A percentile compares a stretch with the other conserved stretches of the same genome.
Conservation (phyloP, 2,797 vertebrate genomes). For the Clamator glandarius region DNA sequence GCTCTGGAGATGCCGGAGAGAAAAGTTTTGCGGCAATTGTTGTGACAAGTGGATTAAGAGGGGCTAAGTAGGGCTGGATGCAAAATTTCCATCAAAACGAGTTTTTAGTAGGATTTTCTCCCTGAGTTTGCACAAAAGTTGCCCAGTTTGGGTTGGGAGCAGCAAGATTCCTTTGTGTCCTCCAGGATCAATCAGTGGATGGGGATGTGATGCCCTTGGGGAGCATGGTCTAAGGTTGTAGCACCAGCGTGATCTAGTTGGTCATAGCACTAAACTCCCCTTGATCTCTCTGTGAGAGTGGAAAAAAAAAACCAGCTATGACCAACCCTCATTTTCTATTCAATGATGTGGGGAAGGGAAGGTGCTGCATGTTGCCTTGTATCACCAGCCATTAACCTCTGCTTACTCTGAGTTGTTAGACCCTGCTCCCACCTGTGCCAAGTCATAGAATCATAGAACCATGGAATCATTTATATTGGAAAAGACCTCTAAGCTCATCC, state of each 20-base stretch:
- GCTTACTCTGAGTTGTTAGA: neutral
- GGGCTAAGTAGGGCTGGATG: neutral
- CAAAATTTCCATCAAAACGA: neutral
- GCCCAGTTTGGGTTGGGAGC: neutral
- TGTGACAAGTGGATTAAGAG: constrained; percentile 52
- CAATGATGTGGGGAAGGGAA: neutral
- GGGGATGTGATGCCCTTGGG: fast-evolving
- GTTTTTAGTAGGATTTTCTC: neutral
- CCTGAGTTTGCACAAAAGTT: neutral
- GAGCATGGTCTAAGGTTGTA: neutral
- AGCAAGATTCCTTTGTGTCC: neutral
- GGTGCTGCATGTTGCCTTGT: fast-evolving
- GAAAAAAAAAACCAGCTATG: fast-evolving
- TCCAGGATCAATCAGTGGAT: fast-evolving
- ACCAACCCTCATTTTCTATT: neutral
- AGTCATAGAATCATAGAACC: too few species aligned
- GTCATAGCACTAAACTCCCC: neutral
- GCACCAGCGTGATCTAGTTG: too few species aligned
- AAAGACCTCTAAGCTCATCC: too few species aligned
- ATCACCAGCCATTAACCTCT: neutral
- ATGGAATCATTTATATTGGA: too few species aligned
- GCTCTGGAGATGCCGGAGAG: constrained; percentile 21
- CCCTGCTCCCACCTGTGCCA: neutral
- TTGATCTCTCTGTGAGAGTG: neutral
- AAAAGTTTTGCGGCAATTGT: neutral